A percentile compares a stretch with the other conserved stretches of the same genome.
phyloP scores from a whole-genome alignment of 2,888 invertebrate genomes.

The Selenia dentaria region DNA sequence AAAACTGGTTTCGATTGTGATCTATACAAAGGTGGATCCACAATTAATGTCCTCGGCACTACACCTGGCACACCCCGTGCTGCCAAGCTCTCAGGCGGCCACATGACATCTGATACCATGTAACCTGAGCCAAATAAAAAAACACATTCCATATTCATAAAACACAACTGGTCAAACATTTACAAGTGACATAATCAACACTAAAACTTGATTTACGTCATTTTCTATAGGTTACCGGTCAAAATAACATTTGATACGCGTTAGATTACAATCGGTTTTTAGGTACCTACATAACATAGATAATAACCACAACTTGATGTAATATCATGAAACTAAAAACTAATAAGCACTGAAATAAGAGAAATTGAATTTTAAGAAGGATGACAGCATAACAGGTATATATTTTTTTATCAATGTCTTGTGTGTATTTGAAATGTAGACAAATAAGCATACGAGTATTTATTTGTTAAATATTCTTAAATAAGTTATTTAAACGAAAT shows the following conservation, averaged over 20 bases:
- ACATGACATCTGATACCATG: constrained; percentile 48
- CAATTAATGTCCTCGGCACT: constrained; percentile 69
- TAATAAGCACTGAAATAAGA: too few relatives aligned
- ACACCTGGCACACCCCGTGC: constrained; percentile 61
- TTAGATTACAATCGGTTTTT: constrained; percentile 30
- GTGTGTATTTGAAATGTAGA: not conserved
- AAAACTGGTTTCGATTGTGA: constrained; percentile 82
- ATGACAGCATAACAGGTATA: too few relatives aligned
- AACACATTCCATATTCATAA: constrained; percentile 57
- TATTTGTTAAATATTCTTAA: too few relatives aligned
- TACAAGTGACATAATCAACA: constrained; percentile 46
- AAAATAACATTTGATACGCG: constrained; percentile 26
- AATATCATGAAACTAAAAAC: too few relatives aligned
- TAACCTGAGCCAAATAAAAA: constrained; percentile 53
- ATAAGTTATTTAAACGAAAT: constrained; percentile 38
- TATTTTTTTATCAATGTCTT: too few relatives aligned
- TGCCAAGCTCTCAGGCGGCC: constrained; percentile 22
- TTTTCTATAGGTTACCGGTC: constrained; percentile 26
- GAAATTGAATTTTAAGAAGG: too few relatives aligned
- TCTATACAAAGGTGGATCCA: constrained; percentile 76
- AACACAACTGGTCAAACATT: constrained; percentile 45
- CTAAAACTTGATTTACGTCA: constrained; percentile 26
- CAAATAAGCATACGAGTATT: too few relatives aligned
- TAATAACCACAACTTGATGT: too few relatives aligned
- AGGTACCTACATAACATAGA: constrained; percentile 18